A percentile compares a stretch with the other conserved stretches of the same genome.
These are phyloP conservation scores for Polyergus mexicanus DNA, from an alignment of 1,140 invertebrate species.

Conservation along the genomic window DNA sequence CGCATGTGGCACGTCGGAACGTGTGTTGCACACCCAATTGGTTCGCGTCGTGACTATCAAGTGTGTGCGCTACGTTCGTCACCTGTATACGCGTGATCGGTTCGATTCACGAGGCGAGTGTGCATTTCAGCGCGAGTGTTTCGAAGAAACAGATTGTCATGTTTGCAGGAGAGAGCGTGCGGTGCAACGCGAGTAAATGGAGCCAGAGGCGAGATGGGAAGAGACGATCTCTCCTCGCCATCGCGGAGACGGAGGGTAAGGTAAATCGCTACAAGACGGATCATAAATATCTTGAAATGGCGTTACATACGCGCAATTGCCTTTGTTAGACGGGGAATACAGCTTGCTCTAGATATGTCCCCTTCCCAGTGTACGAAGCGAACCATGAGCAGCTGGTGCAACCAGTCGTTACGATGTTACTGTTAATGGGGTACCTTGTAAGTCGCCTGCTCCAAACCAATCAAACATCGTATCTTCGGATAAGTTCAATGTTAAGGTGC, in stretches of 20 bases:
- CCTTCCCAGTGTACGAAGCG: not conserved
- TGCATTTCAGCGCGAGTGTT: conserved; percentile 11
- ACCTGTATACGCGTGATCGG: not conserved
- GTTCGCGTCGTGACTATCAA: conserved; percentile 28
- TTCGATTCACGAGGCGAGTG: not conserved
- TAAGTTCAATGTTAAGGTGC: not conserved
- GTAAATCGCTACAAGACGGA: conserved; percentile 74
- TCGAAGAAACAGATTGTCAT: not conserved
- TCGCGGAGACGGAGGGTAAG: conserved; percentile 55
- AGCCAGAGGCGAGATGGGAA: conserved; percentile 3
- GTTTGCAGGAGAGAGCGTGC: conserved; percentile 2
- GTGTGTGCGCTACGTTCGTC: conserved; percentile 27
- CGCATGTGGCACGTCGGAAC: not conserved
- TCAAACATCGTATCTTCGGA: not conserved
- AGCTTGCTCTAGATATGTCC: conserved; percentile 21
- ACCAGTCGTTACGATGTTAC: conserved; percentile 14
- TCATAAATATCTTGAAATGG: conserved; percentile 73
- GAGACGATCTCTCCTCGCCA: conserved; percentile 11
- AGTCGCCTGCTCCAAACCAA: conserved; percentile 1
- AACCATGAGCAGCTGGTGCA: conserved; percentile 29
- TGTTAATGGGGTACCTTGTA: conserved; percentile 21
- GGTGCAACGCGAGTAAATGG: conserved; percentile 8
- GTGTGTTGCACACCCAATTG: conserved; percentile 26
- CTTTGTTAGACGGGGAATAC: not conserved
- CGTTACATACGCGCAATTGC: conserved; percentile 4